Conservation (phyloP, 2,888 invertebrate species). For the Callyntrura sp. region DNA sequence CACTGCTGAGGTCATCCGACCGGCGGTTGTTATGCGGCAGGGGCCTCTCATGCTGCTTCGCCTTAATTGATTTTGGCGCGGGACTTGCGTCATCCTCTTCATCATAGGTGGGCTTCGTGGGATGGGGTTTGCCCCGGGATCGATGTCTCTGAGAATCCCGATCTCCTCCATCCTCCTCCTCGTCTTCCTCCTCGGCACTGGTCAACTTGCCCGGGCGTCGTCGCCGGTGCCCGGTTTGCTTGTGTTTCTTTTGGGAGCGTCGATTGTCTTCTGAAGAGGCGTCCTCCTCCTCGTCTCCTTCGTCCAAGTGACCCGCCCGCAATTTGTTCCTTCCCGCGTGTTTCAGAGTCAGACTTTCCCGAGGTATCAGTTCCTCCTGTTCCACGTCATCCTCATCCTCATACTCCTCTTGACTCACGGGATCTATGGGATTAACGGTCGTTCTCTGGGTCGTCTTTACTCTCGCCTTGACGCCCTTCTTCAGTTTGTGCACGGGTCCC, state of each 20-base stretch:
- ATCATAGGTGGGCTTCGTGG: slow-evolving; percentile 64
- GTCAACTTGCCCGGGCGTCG: slow-evolving; percentile 72
- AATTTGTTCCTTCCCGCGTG: slow-evolving; percentile 47
- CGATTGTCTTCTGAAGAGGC: slow-evolving; percentile 19
- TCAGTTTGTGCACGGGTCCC: slow-evolving; percentile 65
- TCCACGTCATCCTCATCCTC: slow-evolving; percentile 69
- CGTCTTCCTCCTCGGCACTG: slow-evolving; percentile 64
- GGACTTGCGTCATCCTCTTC: slow-evolving; percentile 66
- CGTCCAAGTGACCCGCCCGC: not conserved
- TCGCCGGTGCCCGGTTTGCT: slow-evolving; percentile 43
- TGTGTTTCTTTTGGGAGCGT: not conserved
- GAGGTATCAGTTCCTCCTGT: slow-evolving; percentile 65
- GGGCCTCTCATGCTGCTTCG: slow-evolving; percentile 13
- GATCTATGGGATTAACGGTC: slow-evolving; percentile 69
- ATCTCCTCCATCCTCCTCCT: slow-evolving; percentile 64
- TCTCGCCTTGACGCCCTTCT: slow-evolving; percentile 43
- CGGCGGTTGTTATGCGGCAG: not conserved
- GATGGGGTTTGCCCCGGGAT: slow-evolving; percentile 11
- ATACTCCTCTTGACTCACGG: slow-evolving; percentile 74
- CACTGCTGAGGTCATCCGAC: not conserved
- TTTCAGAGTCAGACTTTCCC: slow-evolving; percentile 48
- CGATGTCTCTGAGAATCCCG: slow-evolving; percentile 22
- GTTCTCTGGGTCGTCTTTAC: slow-evolving; percentile 53
- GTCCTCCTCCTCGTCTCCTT: slow-evolving; percentile 33
- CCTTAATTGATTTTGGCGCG: slow-evolving; percentile 45